These are phyloP conservation scores for Takifugu rubripes DNA, from an alignment of 2,797 vertebrate species.

Conservation along the genomic window DNA sequence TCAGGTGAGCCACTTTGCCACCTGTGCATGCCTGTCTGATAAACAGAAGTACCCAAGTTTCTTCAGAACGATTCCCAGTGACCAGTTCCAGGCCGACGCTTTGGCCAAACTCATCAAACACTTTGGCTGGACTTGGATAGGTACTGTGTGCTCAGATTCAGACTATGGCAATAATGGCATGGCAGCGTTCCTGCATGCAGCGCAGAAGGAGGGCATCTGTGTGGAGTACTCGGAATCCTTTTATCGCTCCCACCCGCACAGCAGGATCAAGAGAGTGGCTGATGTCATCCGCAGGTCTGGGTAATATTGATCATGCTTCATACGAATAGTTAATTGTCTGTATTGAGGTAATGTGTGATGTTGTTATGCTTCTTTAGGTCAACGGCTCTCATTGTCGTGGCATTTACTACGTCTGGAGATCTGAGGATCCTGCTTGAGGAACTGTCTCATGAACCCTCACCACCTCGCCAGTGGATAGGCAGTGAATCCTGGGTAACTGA, in stretches of 20 bases:
- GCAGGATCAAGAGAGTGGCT: constrained; percentile 55
- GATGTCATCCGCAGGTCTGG: constrained; percentile 58
- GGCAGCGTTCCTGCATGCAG: constrained; percentile 51
- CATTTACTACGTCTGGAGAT: constrained; percentile 59
- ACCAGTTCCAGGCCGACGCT: constrained; percentile 66
- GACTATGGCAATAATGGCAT: constrained; percentile 71
- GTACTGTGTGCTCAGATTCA: constrained; percentile 64
- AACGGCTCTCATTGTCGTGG: constrained; percentile 63
- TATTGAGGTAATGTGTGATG: not conserved
- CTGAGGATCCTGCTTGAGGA: constrained; percentile 59
- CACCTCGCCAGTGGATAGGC: constrained; percentile 68
- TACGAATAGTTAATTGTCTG: not conserved
- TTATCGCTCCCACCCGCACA: constrained; percentile 47
- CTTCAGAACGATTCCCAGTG: constrained; percentile 75
- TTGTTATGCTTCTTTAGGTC: constrained; percentile 35
- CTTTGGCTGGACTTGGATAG: constrained; percentile 79
- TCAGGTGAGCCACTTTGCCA: constrained; percentile 74
- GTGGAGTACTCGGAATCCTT: constrained; percentile 66
- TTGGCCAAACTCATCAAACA: constrained; percentile 68
- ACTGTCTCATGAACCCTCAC: constrained; percentile 36
- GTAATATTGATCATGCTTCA: not conserved
- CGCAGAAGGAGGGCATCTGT: constrained; percentile 55
- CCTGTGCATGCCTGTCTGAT: constrained; percentile 73
- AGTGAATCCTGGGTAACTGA: constrained; percentile 68
- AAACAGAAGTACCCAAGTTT: constrained; percentile 69